phyloP scores from a whole-genome alignment of 1,140 invertebrate genomes.

The Trissolcus basalis region DNA sequence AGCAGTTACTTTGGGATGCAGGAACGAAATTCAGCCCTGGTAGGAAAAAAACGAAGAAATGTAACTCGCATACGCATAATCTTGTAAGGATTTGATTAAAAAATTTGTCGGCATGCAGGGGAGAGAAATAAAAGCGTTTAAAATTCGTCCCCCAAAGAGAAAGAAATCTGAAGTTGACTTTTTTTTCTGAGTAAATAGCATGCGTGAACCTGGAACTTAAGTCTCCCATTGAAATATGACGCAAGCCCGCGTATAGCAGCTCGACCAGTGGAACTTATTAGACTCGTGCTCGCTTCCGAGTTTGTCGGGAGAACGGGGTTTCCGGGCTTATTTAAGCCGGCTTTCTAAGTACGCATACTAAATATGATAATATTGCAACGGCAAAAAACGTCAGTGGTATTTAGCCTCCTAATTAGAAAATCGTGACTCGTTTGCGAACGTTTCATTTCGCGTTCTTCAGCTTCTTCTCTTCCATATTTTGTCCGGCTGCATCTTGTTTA shows the following conservation, averaged over 20 bases:
- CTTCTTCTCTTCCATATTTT: conserved; percentile 58
- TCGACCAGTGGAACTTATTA: conserved; percentile 74
- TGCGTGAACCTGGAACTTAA: conserved; percentile 60
- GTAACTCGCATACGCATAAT: conserved; percentile 17
- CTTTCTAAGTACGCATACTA: conserved; percentile 76
- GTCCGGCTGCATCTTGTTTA: conserved; percentile 63
- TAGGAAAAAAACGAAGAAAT: conserved; percentile 7
- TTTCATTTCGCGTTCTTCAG: conserved; percentile 70
- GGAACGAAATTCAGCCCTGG: conserved; percentile 1
- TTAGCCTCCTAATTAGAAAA: conserved; percentile 76
- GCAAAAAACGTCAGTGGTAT: conserved; percentile 75
- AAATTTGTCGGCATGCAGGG: conserved; percentile 32
- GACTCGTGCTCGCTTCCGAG: conserved; percentile 70
- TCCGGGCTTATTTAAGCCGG: conserved; percentile 74
- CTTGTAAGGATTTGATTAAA: conserved; percentile 41
- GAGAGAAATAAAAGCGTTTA: background rate
- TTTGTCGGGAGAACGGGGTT: conserved; percentile 60
- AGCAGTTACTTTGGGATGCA: conserved; percentile 10
- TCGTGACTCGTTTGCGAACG: conserved; percentile 76
- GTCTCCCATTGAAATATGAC: conserved; percentile 69
- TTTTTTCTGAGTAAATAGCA: conserved; percentile 56
- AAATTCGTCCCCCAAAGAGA: conserved; percentile 60
- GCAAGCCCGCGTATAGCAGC: conserved; percentile 61
- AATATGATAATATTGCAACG: conserved; percentile 77
- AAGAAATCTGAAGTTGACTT: conserved; percentile 51